phyloP scores from a whole-genome alignment of 1,140 invertebrate species.

The Ceratosolen solmsi region DNA sequence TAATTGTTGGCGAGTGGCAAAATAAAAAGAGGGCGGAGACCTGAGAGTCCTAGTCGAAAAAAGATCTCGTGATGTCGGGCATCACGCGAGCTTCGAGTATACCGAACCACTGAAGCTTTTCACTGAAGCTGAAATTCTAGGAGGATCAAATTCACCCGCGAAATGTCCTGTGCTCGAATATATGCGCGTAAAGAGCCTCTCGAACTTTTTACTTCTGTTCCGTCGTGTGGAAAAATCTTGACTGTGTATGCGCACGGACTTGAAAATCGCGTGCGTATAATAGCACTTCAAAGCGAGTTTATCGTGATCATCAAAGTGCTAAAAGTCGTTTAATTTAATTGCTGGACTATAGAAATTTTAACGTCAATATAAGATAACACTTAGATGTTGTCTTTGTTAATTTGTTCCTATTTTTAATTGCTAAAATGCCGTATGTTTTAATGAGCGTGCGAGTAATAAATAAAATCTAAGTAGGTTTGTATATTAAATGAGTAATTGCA shows the following conservation, averaged over 20 bases:
- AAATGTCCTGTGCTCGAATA: not conserved
- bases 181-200: not conserved
- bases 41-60: not conserved
- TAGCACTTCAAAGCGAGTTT: not conserved
- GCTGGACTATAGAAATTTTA: not conserved
- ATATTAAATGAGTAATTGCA: too few relatives aligned
- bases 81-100: too few relatives aligned
- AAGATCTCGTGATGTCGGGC: not conserved
- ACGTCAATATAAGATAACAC: not conserved
- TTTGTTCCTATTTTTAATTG: not conserved
- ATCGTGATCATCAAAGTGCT: not conserved
- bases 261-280: conserved; percentile 3
- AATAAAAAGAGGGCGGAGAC: too few relatives aligned
- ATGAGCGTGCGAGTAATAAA: not conserved
- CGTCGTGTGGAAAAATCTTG: not conserved
- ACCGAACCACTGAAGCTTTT: too few relatives aligned
- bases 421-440: too few relatives aligned
- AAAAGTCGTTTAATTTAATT: conserved; percentile 12
- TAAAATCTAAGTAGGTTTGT: too few relatives aligned
- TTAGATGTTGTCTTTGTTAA: not conserved
- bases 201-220: conserved; percentile 7
- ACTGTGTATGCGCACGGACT: not conserved
- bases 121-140: not conserved
- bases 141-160: not conserved
- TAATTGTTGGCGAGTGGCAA: too few relatives aligned